Conservation (phyloP, 1,140 invertebrate species). For the Eupeodes corollae region DNA sequence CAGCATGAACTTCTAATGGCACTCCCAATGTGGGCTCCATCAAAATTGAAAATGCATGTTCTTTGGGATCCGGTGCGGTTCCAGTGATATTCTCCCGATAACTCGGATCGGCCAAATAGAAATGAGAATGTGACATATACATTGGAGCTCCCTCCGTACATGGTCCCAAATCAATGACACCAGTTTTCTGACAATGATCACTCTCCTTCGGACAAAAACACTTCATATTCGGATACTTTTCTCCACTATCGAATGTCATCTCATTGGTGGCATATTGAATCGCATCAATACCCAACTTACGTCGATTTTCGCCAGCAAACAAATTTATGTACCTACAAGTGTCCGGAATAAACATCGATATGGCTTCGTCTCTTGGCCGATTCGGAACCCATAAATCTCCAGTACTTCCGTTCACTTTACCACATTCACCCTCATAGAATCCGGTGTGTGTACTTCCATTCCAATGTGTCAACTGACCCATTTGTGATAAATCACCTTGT, state of each 20-base stretch:
- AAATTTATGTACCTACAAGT: slow-evolving; percentile 47
- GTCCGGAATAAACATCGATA: slow-evolving; percentile 54
- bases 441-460: slow-evolving; percentile 43
- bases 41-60: slow-evolving; percentile 56
- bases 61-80: slow-evolving; percentile 50
- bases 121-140: slow-evolving; percentile 76
- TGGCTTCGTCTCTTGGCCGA: slow-evolving; percentile 39
- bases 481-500: slow-evolving; percentile 41
- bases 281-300: slow-evolving; percentile 43
- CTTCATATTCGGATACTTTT: slow-evolving; percentile 25
- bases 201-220: slow-evolving; percentile 25
- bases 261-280: slow-evolving; percentile 46
- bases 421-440: slow-evolving; percentile 49
- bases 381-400: slow-evolving; percentile 65
- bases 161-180: slow-evolving; percentile 53
- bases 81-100: slow-evolving; percentile 54
- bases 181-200: slow-evolving; percentile 37
- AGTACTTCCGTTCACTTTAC: slow-evolving; percentile 52
- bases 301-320: slow-evolving; percentile 25
- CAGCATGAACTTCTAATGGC: slow-evolving; percentile 51
- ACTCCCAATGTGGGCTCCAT: slow-evolving; percentile 62
- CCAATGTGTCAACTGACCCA: slow-evolving; percentile 56
- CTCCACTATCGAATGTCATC: slow-evolving; percentile 55
- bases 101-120: slow-evolving; percentile 60
- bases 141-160: slow-evolving; percentile 62